phyloP scores from a whole-genome alignment of 2,888 invertebrate species.

The Diaphora mendica region DNA sequence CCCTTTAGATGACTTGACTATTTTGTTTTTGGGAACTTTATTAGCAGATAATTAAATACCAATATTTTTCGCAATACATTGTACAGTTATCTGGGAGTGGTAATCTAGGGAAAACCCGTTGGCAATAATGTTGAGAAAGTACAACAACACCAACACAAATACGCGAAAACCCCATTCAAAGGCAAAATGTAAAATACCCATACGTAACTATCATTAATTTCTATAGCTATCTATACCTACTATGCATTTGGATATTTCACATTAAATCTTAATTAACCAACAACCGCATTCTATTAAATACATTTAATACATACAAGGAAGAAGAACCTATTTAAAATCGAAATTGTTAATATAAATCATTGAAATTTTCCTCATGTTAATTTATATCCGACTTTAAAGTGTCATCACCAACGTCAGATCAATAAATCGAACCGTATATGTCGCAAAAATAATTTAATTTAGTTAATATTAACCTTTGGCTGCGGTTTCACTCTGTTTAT shows the following conservation, averaged over 20 bases:
- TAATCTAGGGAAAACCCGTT: background rate
- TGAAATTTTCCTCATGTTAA: background rate
- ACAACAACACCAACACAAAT: too few relatives aligned
- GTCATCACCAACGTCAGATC: background rate
- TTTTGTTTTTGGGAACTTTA: background rate
- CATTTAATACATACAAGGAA: background rate
- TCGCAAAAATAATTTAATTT: background rate
- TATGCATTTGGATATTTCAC: background rate
- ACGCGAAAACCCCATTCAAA: background rate
- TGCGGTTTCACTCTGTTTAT: too few relatives aligned
- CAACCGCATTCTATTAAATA: background rate
- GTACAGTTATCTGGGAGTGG: background rate
- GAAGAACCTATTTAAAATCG: background rate
- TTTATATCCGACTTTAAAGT: background rate
- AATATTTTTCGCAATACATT: background rate
- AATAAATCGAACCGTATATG: background rate
- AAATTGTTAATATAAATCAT: background rate
- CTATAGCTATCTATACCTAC: background rate
- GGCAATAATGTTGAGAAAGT: too few relatives aligned
- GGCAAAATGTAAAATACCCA: background rate
- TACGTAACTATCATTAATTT: background rate
- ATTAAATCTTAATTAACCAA: background rate
- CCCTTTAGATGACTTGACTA: background rate
- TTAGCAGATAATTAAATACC: background rate
- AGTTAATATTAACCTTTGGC: background rate